Evolutionary conservation across 2,113 vertebrate species (phyloP), one percentile per base, ranked within the genome.

Genomic region (Neodontobutis hainanensis): DNA sequence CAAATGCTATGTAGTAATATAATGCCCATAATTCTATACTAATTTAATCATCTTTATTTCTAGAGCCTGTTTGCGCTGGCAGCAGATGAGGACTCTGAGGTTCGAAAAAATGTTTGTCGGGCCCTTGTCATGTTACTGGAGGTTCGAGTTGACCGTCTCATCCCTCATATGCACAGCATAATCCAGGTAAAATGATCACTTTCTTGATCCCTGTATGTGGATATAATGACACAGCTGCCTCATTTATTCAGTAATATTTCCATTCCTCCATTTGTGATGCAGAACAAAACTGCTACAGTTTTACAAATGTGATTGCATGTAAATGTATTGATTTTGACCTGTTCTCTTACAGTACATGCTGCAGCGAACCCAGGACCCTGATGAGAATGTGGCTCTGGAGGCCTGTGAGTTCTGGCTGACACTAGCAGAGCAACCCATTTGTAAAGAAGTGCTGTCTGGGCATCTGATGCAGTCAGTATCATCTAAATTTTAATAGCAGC

Each of bases 351-450:
- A 98, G 96, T 98, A 98, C 84, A 98, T 98, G 96, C 89, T 98
- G 66, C 96, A 98, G 89, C 90, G 96, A 69, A 98, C 96, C 0
- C 96, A 96, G 89, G 96, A 98, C 85, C 94, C 94, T 0, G 96
- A 98, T 0, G 96, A 98, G 91, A 98, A 97, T 0, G 96, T 98
- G 85, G 93, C 96, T 9, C 89, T 98, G 32, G 96, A 98, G 87
- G 96, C 96, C 52, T 98, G 96, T 0, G 96, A 98, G 89, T 98
- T 98, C 85, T 98, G 96, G 96, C 88, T 98, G 85, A 98, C 96
- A 1, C 83, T 98, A 80, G 96, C 96, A 0, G 96, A 98, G 81
- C 96, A 98, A 61, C 96, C 96, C 11, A 95, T 98, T 89, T 98
- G 96, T 85, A 97, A 98, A 81, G 96, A 97, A 68, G 94, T 94